Evolutionary conservation across 2,888 invertebrate genomes (phyloP).

Genomic region (Agonopterix arenella): DNA sequence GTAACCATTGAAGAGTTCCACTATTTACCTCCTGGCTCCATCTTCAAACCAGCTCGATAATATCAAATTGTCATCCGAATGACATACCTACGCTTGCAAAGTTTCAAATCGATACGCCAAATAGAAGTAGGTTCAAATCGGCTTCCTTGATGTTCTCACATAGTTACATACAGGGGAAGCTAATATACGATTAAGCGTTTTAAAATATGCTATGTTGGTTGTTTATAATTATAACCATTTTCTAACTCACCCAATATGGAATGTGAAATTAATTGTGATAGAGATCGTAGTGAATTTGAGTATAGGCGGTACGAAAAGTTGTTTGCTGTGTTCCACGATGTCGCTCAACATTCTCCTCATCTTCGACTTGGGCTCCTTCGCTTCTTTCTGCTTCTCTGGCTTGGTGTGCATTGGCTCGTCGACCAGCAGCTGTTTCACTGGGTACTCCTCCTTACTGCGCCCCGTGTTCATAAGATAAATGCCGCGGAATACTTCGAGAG

Average conservation of each 20-base stretch:
- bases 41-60: too few species aligned
- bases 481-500: constrained; percentile 86
- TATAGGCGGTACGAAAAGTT: constrained; percentile 87
- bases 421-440: constrained; percentile 82
- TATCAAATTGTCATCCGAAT: too few species aligned
- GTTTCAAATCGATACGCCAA: too few species aligned
- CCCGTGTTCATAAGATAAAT: constrained; percentile 91
- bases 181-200: too few species aligned
- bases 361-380: constrained; percentile 79
- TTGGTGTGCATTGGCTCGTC: constrained; percentile 71
- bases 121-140: too few species aligned
- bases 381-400: constrained; percentile 78
- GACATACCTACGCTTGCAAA: too few species aligned
- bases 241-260: constrained; percentile 88
- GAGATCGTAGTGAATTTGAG: constrained; percentile 89
- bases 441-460: constrained; percentile 83
- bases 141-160: too few species aligned
- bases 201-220: too few species aligned
- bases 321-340: constrained; percentile 88
- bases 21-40: too few species aligned
- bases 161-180: too few species aligned
- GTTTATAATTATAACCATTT: too few species aligned
- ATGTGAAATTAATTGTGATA: constrained; percentile 93
- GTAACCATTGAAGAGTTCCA: too few species aligned
- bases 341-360: constrained; percentile 84